Base-by-base conservation (phyloP, 2,113 vertebrate genomes). In the Nothobranchius kuhntae region DNA sequence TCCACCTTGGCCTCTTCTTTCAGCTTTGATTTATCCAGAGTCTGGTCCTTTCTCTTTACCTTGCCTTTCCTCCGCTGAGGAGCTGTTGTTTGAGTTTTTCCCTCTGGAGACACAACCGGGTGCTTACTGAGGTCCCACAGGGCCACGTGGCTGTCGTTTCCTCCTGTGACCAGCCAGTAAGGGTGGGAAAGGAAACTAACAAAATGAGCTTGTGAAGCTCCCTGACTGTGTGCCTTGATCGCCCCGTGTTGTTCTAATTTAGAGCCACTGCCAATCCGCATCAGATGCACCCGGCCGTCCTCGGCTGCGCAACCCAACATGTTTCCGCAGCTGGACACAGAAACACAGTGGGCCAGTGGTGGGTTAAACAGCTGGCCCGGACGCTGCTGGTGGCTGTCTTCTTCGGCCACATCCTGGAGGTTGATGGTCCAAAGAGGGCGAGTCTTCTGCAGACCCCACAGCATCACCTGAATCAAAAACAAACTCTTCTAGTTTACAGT, bases 361-460 rank as follows among this genome's bases (percentile, higher is more conserved):
- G 96, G 98, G 86, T 99, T 99, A 61, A 98, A 94, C 61, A 98
- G 91, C 86, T 96, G 95, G 5, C 90, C 90, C 0, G 94, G 84
- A 0, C 86, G 86, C 65, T 93, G 84, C 48, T 93, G 91, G 0
- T 53, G 67, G n/a, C 61, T 54, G 0, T 85, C 86, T 13, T 86
- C 88, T 67, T 95, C 93, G 1, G 14, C 13, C 53, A 88, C 80
- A 21, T 98, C 93, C 83, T 98, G 95, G 53, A 99, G 92, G 78
- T 93, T 95, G 36, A 83, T 82, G 24, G 89, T 94, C 95, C 97
- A 99, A 50, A 98, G 65, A 0, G 97, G 96, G 0, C 94, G 94
- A 44, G 94, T 92, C 86, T 98, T 99, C 88, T 97, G 95, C 73
- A 98, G 87, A 85, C 88, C 95, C 97, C 97, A 99, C 62, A 99